phyloP scores from a whole-genome alignment of 2,797 vertebrate species.

The Paedocypris micromegethes region DNA sequence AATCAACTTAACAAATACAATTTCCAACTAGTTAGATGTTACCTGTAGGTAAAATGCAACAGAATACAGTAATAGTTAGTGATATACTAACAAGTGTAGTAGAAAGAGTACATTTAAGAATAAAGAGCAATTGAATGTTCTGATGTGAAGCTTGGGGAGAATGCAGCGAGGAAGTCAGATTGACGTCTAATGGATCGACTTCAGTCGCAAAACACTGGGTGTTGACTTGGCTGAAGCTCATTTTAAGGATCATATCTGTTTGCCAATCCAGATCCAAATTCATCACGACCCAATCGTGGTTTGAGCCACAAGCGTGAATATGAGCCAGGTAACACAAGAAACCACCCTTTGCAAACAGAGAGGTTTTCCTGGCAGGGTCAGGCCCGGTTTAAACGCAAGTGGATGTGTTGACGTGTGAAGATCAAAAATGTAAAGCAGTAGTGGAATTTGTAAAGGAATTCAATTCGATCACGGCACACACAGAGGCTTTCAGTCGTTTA shows the following conservation, averaged over 20 bases:
- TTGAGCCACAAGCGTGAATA: constrained; percentile 15
- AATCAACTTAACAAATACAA: no score
- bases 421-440: constrained; percentile 19
- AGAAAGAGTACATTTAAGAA: no score
- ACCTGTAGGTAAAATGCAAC: no score
- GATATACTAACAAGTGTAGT: no score
- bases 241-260: constrained; percentile 5
- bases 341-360: constrained; percentile 37
- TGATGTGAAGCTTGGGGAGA: background rate
- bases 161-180: constrained; percentile 9
- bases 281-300: background rate
- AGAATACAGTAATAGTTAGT: no score
- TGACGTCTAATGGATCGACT: background rate
- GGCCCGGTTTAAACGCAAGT: constrained; percentile 2
- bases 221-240: constrained; percentile 4
- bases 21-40: no score
- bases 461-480: background rate
- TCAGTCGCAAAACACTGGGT: background rate
- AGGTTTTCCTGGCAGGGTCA: background rate
- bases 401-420: constrained; percentile 2
- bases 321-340: constrained; percentile 19
- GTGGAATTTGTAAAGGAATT: constrained; percentile 2
- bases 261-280: constrained; percentile 9
- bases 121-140: no score
- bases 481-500: background rate